Percentiles rank a stretch among this genome's conserved stretches.
Conservation (phyloP, 2,797 vertebrate genomes). For the Sparidentex hasta region DNA sequence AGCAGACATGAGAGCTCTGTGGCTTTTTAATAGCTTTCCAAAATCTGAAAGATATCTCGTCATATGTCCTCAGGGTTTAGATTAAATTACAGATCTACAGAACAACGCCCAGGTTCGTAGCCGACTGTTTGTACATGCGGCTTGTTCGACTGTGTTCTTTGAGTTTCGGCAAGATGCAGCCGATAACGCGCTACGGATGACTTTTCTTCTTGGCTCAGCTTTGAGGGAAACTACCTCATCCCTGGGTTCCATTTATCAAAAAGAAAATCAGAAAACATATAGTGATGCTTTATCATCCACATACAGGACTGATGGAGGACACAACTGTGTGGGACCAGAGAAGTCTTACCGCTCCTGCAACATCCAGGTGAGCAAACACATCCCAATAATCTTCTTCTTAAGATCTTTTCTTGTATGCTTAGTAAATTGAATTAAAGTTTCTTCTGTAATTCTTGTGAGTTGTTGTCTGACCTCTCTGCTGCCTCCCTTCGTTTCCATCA, state of each 20-base stretch:
- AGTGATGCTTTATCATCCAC: not conserved
- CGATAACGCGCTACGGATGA: not conserved
- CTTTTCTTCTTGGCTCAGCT: not conserved
- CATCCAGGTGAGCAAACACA: constrained; percentile 86
- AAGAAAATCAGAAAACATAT: not conserved
- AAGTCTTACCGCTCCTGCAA: constrained; percentile 91
- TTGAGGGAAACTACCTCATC: not conserved
- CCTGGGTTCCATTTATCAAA: not conserved
- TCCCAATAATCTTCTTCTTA: not conserved
- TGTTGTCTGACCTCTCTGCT: constrained; percentile 18
- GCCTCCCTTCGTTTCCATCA: constrained; percentile 55
- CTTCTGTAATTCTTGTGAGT: not conserved
- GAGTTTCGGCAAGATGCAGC: not conserved
- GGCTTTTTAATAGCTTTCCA: not conserved
- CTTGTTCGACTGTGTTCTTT: not conserved
- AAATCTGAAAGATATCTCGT: not conserved
- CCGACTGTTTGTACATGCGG: too few species aligned
- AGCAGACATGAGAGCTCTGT: too few species aligned
- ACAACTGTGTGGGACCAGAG: constrained; percentile 91
- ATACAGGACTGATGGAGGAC: constrained; percentile 89
- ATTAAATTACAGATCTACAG: too few species aligned
- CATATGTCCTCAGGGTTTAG: not conserved
- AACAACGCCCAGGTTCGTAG: too few species aligned
- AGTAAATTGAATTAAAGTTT: not conserved
- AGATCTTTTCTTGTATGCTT: not conserved